phyloP scores from a whole-genome alignment of 30 jellyfish, hydroid and myxozoan species.

The Pelagia noctiluca region DNA sequence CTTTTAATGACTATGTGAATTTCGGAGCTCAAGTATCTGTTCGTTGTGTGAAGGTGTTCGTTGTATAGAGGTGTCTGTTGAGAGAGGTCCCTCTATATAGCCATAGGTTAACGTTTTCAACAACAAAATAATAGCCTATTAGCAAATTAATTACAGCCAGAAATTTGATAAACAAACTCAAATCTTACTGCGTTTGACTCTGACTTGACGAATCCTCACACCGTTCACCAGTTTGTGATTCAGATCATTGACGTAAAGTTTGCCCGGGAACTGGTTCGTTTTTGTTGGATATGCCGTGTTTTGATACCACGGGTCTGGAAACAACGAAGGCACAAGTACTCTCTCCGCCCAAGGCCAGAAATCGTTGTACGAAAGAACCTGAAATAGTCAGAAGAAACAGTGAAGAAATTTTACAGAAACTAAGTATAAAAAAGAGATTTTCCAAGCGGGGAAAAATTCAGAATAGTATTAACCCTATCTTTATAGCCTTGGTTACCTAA shows the following conservation, averaged over 20 bases:
- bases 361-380: constrained; percentile 82
- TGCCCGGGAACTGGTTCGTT: constrained; percentile 89
- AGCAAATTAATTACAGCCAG: no score
- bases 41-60: no score
- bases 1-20: no score
- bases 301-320: constrained; percentile 85
- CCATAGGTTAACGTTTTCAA: no score
- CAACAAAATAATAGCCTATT: no score
- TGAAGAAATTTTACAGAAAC: neutral
- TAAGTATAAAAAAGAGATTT: neutral
- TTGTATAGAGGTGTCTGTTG: no score
- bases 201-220: constrained; percentile 88
- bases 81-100: no score
- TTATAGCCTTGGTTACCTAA: no score
- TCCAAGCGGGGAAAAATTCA: no score
- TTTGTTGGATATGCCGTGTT: constrained; percentile 26
- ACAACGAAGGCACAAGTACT: constrained; percentile 62
- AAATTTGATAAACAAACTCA: no score
- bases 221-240: constrained; percentile 94
- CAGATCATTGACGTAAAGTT: constrained; percentile 77
- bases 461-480: no score
- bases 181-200: constrained; percentile 83
- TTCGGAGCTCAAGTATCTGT: no score
- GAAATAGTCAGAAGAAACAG: neutral
- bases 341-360: constrained; percentile 92